Evolutionary conservation across 2,888 invertebrate species (phyloP).

Genomic region (Chymomyza fuscimana): DNA sequence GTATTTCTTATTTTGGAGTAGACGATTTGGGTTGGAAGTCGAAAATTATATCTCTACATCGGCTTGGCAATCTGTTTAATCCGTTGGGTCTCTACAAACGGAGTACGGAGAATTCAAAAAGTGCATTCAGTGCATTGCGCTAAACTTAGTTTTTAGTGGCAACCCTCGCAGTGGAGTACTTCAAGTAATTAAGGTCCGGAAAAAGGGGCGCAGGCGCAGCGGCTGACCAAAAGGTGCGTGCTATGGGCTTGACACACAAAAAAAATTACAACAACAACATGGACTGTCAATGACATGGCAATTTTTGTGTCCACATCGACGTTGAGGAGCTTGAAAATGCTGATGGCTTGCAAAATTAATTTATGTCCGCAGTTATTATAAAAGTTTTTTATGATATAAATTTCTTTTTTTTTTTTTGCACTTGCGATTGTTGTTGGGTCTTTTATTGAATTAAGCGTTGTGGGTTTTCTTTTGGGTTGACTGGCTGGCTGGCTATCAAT

Average conservation of each 20-base stretch:
- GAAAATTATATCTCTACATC: too few species aligned
- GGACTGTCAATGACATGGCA: slow-evolving; percentile 60
- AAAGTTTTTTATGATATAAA: slow-evolving; percentile 27
- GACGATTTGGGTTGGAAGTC: too few species aligned
- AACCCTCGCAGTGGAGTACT: not conserved
- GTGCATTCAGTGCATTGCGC: too few species aligned
- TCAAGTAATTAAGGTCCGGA: slow-evolving; percentile 13
- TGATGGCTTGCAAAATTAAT: slow-evolving; percentile 70
- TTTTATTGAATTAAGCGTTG: slow-evolving; percentile 64
- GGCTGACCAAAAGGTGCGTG: not conserved
- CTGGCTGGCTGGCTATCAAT: slow-evolving; percentile 55
- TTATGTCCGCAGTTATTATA: slow-evolving; percentile 68
- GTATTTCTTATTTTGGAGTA: too few species aligned
- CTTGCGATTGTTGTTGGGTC: slow-evolving; percentile 34
- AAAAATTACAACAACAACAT: slow-evolving; percentile 32
- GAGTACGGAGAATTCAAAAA: not conserved
- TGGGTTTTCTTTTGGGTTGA: slow-evolving; percentile 32
- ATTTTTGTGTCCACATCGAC: slow-evolving; percentile 51
- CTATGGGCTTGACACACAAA: slow-evolving; percentile 34
- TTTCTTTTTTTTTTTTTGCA: slow-evolving; percentile 29
- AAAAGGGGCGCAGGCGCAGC: not conserved
- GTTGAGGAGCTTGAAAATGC: slow-evolving; percentile 19
- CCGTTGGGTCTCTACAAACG: too few species aligned
- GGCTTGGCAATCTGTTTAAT: too few species aligned
- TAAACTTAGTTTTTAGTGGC: too few species aligned